These are phyloP conservation scores for Mormyrops boulengeri DNA, from an alignment of 2,797 vertebrate species.

Conservation along the genomic window DNA sequence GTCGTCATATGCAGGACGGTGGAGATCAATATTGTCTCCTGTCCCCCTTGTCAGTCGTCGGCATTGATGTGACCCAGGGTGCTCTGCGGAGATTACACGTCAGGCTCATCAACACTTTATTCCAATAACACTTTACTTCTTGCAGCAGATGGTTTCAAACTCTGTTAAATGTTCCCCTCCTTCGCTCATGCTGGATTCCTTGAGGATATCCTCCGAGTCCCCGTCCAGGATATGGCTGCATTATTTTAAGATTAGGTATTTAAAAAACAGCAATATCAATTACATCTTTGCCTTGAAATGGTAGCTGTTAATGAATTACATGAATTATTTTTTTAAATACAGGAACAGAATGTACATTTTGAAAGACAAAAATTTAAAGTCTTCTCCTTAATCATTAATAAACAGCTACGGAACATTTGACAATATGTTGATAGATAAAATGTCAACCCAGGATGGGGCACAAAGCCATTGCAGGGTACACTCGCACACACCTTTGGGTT, in stretches of 20 bases:
- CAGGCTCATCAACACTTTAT: constrained; percentile 26
- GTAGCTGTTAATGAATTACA: constrained; percentile 22
- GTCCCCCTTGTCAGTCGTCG: constrained; percentile 29
- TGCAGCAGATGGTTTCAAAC: constrained; percentile 17
- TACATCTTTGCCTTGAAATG: constrained; percentile 15
- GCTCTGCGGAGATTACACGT: constrained; percentile 25
- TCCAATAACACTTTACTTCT: constrained; percentile 28
- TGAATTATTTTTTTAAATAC: neutral
- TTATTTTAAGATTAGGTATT: constrained; percentile 16
- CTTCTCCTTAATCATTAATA: neutral
- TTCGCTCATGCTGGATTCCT: neutral
- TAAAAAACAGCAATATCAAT: neutral
- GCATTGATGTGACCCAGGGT: constrained; percentile 29
- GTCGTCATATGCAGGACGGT: neutral
- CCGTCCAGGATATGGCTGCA: constrained; percentile 1
- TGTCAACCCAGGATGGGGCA: neutral
- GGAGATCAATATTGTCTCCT: constrained; percentile 33
- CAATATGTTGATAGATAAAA: neutral
- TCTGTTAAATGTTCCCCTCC: constrained; percentile 23
- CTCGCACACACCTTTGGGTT: neutral
- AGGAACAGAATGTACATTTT: neutral
- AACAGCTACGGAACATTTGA: neutral
- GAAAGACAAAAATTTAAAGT: neutral
- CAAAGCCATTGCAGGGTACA: neutral
- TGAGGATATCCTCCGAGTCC: neutral